phyloP scores from a whole-genome alignment of 2,888 invertebrate genomes.

The Beris morrisii region DNA sequence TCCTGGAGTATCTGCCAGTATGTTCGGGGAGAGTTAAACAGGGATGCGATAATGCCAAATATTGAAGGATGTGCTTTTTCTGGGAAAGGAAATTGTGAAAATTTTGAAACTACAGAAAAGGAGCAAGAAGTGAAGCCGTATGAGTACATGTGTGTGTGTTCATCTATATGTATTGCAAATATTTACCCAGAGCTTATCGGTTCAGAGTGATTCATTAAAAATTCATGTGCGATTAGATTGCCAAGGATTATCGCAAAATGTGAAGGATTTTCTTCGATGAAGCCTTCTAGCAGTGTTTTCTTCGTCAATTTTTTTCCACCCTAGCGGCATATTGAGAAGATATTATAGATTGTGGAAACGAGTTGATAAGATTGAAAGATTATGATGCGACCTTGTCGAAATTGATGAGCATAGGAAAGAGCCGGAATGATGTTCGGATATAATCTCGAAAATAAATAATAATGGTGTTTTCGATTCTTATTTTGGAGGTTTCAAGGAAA shows the following conservation, averaged over 20 bases:
- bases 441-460: too few relatives aligned
- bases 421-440: too few relatives aligned
- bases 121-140: background rate
- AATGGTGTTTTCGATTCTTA: too few relatives aligned
- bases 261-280: constrained; percentile 4
- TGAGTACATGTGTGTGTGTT: background rate
- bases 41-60: constrained; percentile 23
- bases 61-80: constrained; percentile 23
- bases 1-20: background rate
- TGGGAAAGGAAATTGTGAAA: background rate
- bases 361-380: too few relatives aligned
- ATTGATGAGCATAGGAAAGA: too few relatives aligned
- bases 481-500: too few relatives aligned
- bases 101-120: background rate
- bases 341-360: too few relatives aligned
- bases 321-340: too few relatives aligned
- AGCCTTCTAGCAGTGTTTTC: too few relatives aligned
- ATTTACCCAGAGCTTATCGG: constrained; percentile 21
- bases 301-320: too few relatives aligned
- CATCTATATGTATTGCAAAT: constrained; percentile 6
- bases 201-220: constrained; percentile 26
- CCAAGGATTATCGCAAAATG: constrained; percentile 23
- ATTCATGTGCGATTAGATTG: constrained; percentile 25
- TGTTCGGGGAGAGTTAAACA: background rate
- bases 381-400: too few relatives aligned